phyloP scores from a whole-genome alignment of 2,113 vertebrate species.

The Melanocharis versteri region DNA sequence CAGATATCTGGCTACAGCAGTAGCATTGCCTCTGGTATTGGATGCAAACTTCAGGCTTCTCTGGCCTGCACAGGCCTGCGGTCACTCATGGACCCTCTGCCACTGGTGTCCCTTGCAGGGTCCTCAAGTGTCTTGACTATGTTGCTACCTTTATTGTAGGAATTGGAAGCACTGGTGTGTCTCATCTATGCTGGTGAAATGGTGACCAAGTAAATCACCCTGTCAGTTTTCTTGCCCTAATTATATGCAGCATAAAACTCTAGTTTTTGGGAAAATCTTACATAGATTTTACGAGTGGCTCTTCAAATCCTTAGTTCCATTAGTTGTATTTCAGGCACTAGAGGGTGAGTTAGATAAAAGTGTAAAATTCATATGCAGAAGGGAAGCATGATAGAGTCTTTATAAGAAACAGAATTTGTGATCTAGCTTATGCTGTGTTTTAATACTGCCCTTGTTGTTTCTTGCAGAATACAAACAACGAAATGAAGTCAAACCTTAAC shows the following conservation, averaged over 20 bases:
- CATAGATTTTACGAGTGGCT: not conserved
- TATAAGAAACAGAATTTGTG: not conserved
- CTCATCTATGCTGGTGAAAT: not conserved
- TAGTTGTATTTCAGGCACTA: not conserved
- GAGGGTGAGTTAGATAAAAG: not conserved
- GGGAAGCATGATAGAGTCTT: not conserved
- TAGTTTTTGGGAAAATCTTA: not conserved
- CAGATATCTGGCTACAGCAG: not conserved
- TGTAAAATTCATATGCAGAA: not conserved
- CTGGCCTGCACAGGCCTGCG: not conserved
- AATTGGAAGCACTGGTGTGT: not conserved
- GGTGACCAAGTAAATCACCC: not conserved
- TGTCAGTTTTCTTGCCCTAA: not conserved
- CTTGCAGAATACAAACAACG: slow-evolving; percentile 49
- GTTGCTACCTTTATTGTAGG: not conserved
- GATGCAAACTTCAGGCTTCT: not conserved
- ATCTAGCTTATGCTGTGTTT: not conserved
- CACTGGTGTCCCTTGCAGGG: not conserved
- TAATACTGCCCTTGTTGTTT: not conserved
- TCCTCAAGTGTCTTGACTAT: not conserved
- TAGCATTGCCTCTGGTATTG: not conserved
- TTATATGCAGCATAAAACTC: not conserved
- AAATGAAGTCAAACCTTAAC: not conserved
- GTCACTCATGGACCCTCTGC: not conserved
- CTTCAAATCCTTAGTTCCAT: not conserved